These are phyloP conservation scores for Melolontha melolontha DNA, from an alignment of 2,888 invertebrate species.

Conservation along the genomic window DNA sequence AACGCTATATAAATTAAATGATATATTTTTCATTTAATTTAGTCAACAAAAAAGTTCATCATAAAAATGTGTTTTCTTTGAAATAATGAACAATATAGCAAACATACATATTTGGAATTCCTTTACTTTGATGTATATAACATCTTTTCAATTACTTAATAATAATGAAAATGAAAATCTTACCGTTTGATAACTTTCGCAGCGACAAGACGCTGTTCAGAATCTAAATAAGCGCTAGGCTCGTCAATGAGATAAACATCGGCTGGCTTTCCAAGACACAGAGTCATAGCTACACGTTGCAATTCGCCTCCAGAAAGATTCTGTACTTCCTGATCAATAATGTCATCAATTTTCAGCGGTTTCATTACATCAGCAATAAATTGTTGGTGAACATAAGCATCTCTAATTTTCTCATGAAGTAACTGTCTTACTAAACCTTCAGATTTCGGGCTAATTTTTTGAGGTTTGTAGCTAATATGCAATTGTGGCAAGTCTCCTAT, in stretches of 20 bases:
- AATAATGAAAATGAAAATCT: not conserved
- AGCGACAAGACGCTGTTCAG: constrained; percentile 99
- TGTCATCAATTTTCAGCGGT: constrained; percentile 95
- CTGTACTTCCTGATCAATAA: constrained; percentile 98
- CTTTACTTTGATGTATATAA: too few relatives aligned
- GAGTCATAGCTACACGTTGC: constrained; percentile 95
- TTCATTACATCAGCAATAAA: constrained; percentile 99
- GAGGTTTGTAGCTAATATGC: constrained; percentile 99
- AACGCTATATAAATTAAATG: too few relatives aligned
- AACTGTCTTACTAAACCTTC: constrained; percentile 92
- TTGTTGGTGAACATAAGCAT: constrained; percentile 98
- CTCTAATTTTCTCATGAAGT: constrained; percentile 96
- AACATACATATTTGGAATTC: too few relatives aligned
- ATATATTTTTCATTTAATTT: too few relatives aligned
- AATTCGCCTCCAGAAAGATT: constrained; percentile 99
- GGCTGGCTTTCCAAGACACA: constrained; percentile 98
- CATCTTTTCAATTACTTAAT: too few relatives aligned
- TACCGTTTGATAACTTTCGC: constrained; percentile 99
- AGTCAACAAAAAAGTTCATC: too few relatives aligned
- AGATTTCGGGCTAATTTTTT: constrained; percentile 98
- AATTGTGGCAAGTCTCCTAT: constrained; percentile 85
- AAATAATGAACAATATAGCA: too few relatives aligned
- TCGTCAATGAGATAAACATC: constrained; percentile 99
- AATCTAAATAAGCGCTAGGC: constrained; percentile 98
- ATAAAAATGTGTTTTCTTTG: too few relatives aligned